Evolutionary conservation across 2,797 vertebrate species (phyloP).

Genomic region (Pristis pectinata): DNA sequence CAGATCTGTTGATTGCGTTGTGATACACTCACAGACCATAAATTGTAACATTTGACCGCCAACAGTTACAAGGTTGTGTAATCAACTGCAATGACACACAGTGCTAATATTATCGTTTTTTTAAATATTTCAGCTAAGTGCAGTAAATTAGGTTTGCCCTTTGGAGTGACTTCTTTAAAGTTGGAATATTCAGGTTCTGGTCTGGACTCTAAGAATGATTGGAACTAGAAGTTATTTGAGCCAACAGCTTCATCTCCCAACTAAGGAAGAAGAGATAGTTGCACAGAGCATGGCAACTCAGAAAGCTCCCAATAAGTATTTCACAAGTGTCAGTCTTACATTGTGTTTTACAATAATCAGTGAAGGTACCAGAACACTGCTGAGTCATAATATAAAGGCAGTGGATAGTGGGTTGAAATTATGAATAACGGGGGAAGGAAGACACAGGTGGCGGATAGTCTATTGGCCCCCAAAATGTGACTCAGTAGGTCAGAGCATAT

Average conservation of each 20-base stretch:
- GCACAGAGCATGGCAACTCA: not conserved
- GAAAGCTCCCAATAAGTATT: not conserved
- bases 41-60: not conserved
- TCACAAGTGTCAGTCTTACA: not conserved
- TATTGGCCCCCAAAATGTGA: too few relatives aligned
- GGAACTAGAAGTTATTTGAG: not conserved
- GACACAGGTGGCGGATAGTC: too few relatives aligned
- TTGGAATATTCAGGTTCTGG: not conserved
- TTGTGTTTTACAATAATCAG: not conserved
- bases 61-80: not conserved
- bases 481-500: too few relatives aligned
- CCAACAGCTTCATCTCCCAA: not conserved
- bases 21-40: not conserved
- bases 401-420: too few relatives aligned
- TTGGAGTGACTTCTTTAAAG: not conserved
- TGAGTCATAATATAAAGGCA: too few relatives aligned
- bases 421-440: too few relatives aligned
- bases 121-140: not conserved
- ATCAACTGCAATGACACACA: not conserved
- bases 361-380: not conserved
- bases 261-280: not conserved
- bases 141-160: not conserved
- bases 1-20: conserved; percentile 18
- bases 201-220: not conserved
- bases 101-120: not conserved